Conservation (phyloP, 2,888 invertebrate genomes). For the Peribatodes rhomboidaria region DNA sequence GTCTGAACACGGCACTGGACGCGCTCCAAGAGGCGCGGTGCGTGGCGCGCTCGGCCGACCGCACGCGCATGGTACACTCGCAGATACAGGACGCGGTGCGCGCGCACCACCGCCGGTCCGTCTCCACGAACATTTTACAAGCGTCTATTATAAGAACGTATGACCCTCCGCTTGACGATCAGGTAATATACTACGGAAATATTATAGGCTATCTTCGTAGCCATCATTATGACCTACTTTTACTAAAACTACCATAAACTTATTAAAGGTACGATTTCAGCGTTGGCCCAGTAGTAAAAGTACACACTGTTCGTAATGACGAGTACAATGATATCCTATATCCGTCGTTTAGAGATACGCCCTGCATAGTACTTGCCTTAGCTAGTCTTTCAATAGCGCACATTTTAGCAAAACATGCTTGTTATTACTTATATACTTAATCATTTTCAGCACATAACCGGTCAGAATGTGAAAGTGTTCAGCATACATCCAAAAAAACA, state of each 20-base stretch:
- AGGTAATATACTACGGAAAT: constrained; percentile 57
- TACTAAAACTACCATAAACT: too few species aligned
- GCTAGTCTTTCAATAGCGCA: too few species aligned
- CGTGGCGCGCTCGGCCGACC: constrained; percentile 66
- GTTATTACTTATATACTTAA: too few species aligned
- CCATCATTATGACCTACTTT: too few species aligned
- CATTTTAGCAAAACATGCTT: too few species aligned
- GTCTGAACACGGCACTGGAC: constrained; percentile 71
- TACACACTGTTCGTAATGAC: too few species aligned
- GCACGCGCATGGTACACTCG: constrained; percentile 55
- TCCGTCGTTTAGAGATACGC: too few species aligned
- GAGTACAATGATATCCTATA: too few species aligned
- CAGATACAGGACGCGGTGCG: constrained; percentile 67
- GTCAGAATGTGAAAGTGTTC: constrained; percentile 70
- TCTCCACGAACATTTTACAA: constrained; percentile 41
- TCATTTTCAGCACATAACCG: constrained; percentile 72
- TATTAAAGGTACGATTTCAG: too few species aligned
- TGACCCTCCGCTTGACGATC: constrained; percentile 64
- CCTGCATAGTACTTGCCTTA: too few species aligned
- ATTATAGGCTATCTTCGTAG: too few species aligned
- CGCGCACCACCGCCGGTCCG: constrained; percentile 65
- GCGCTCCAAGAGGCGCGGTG: constrained; percentile 71
- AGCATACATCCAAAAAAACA: constrained; percentile 60
- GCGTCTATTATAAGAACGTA: constrained; percentile 65
- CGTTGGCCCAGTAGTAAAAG: too few species aligned